Evolutionary conservation across 2,888 invertebrate genomes (phyloP).

Genomic region (Keiferia lycopersicella): DNA sequence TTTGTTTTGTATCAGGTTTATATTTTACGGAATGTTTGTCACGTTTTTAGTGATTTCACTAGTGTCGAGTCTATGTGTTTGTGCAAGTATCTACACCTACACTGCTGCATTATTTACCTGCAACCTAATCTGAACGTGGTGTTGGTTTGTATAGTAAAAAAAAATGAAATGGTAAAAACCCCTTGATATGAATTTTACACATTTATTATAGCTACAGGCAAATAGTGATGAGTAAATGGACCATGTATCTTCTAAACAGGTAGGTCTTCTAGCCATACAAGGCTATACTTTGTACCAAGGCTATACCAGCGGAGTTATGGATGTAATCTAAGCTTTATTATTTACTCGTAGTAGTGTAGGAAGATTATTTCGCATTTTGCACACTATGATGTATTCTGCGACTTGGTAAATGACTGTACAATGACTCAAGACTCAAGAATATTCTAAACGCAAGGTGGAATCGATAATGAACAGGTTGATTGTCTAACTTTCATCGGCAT

Average conservation of each 20-base stretch:
- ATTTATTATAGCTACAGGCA: not conserved
- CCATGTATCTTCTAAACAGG: constrained; percentile 1
- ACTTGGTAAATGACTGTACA: constrained; percentile 23
- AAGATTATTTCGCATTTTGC: constrained; percentile 31
- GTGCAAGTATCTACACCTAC: no score
- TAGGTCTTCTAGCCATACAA: constrained; percentile 5
- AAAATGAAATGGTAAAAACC: not conserved
- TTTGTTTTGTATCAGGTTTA: no score
- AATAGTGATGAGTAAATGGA: not conserved
- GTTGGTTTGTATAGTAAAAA: no score
- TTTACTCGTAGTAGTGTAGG: constrained; percentile 39
- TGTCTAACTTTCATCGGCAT: no score
- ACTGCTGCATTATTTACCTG: no score
- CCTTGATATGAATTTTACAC: not conserved
- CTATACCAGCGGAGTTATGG: no score
- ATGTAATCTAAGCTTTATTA: constrained; percentile 36
- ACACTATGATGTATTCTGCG: constrained; percentile 7
- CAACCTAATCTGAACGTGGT: no score
- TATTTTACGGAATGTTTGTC: no score
- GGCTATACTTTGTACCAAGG: no score
- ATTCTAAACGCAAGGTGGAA: not conserved
- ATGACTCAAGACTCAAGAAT: constrained; percentile 22
- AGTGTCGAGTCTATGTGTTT: no score
- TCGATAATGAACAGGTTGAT: no score
- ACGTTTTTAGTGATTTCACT: no score